Evolutionary conservation across 2,888 invertebrate genomes (phyloP).

Genomic region (Sialis lutaria): DNA sequence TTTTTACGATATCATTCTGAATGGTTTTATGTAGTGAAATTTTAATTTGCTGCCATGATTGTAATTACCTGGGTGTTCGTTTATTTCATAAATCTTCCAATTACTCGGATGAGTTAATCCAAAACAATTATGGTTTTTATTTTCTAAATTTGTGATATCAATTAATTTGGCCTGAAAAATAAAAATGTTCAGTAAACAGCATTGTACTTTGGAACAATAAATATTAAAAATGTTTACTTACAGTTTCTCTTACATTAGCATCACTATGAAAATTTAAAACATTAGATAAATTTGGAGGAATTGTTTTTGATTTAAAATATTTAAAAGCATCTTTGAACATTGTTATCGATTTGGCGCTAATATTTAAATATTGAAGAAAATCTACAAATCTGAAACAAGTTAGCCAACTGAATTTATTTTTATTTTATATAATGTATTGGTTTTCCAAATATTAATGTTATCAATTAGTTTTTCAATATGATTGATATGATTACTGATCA

Average conservation of each 20-base stretch:
- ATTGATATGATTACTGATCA: no score
- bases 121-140: conserved; percentile 13
- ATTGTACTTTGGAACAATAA: background rate
- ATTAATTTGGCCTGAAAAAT: conserved; percentile 20
- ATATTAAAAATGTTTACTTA: conserved; percentile 2
- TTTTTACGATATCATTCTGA: no score
- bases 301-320: conserved; percentile 56
- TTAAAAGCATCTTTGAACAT: conserved; percentile 61
- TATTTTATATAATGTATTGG: no score
- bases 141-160: conserved; percentile 10
- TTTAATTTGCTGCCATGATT: no score
- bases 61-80: conserved; percentile 43
- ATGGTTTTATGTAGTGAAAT: no score
- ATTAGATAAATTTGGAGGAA: conserved; percentile 40
- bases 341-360: conserved; percentile 3
- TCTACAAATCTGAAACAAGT: no score
- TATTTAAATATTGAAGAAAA: no score
- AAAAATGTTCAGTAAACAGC: background rate
- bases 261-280: conserved; percentile 37
- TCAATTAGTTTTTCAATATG: no score
- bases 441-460: no score
- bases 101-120: conserved; percentile 28
- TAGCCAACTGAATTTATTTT: no score
- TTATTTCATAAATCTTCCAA: conserved; percentile 47
- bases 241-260: conserved; percentile 1